Conservation (phyloP, 2,888 invertebrate species). For the Vesta saturnalis region DNA sequence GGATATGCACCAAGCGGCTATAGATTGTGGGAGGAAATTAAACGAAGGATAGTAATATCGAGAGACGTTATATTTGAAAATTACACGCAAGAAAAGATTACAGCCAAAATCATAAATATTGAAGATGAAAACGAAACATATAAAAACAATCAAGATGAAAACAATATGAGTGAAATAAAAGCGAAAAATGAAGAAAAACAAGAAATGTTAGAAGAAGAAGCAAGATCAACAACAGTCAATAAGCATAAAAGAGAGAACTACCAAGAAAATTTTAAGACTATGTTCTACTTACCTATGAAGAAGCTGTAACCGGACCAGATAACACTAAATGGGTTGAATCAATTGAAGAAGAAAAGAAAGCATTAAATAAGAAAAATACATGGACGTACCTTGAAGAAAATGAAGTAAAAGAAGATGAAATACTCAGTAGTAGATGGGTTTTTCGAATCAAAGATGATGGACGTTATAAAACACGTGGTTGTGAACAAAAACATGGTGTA, state of each 20-base stretch:
- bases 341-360: neutral
- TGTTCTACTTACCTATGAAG: too few relatives aligned
- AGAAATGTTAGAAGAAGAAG: neutral
- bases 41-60: neutral
- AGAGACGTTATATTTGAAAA: too few relatives aligned
- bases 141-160: neutral
- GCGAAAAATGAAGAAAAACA: neutral
- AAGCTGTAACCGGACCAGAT: too few relatives aligned
- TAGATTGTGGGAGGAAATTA: neutral
- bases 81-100: too few relatives aligned
- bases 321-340: neutral
- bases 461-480: neutral
- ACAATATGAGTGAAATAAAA: too few relatives aligned
- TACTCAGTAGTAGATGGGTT: too few relatives aligned
- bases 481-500: neutral
- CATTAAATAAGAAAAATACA: neutral
- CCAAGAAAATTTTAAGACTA: neutral
- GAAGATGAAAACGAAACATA: too few relatives aligned
- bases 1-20: too few relatives aligned
- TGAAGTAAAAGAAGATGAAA: neutral
- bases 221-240: neutral
- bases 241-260: neutral
- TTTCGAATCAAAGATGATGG: too few relatives aligned
- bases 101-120: too few relatives aligned
- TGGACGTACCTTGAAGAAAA: neutral